phyloP scores from a whole-genome alignment of 64 coral and sea anemone genomes.

The Platygyra sinensis region DNA sequence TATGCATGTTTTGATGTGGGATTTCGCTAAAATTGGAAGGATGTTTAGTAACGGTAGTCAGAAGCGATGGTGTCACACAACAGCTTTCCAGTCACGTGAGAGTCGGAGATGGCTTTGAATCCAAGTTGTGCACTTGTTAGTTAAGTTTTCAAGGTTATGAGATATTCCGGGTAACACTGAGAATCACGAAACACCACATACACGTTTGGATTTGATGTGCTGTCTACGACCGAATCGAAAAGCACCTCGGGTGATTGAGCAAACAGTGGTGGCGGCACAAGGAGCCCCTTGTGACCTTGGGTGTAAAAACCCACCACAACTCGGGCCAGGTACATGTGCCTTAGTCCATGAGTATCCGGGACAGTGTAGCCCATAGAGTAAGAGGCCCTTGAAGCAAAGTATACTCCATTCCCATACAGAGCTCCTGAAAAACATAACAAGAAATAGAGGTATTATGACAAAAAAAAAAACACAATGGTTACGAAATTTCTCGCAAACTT shows the following conservation, averaged over 20 bases:
- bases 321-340: conserved; percentile 56
- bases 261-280: not conserved
- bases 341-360: not conserved
- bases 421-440: conserved; percentile 28
- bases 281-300: not conserved
- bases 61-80: too few species aligned
- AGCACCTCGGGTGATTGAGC: conserved; percentile 10
- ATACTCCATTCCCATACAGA: conserved; percentile 25
- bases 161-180: conserved; percentile 43
- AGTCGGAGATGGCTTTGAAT: too few species aligned
- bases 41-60: too few species aligned
- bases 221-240: conserved; percentile 52
- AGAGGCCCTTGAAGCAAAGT: not conserved
- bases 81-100: too few species aligned
- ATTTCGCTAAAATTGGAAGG: too few species aligned
- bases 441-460: too few species aligned
- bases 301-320: conserved; percentile 47
- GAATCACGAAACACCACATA: conserved; percentile 35
- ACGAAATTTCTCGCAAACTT: too few species aligned
- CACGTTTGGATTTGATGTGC: not conserved
- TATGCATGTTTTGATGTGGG: too few species aligned
- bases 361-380: conserved; percentile 31
- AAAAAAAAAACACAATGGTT: too few species aligned
- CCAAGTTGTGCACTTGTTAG: not conserved
- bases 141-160: conserved; percentile 26